Base-by-base conservation (phyloP, 2,797 vertebrate genomes). In the Anabas testudineus region DNA sequence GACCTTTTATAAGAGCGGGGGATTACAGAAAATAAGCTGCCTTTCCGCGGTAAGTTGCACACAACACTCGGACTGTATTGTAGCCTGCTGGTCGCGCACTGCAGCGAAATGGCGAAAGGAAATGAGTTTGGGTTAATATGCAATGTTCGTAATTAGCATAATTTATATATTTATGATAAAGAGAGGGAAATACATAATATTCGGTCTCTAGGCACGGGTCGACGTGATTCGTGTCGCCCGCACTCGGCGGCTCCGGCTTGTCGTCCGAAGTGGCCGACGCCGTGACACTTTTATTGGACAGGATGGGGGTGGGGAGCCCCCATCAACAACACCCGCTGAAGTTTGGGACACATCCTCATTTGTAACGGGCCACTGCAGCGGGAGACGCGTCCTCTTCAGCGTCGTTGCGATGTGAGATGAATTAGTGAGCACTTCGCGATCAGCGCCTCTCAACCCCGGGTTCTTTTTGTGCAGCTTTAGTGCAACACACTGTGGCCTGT, bases 161-260 rank as follows among this genome's bases (percentile, higher is more conserved):
- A 97, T 97, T 98, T 98, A 98, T 98, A 97, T 97, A 98, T 98
- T 98, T 98, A 98, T 98, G 97, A 97, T 97, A 97, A 97, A 95
- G 95, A 96, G 95, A 94, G 83, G 88, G 87, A 91, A 91, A 94
- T 89, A 85, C 90, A 91, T 93, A 90, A 92, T 91, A 90, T 85
- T 83, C 71, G 55, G 82, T 85, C 83, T 90, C 80, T 72, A 71
- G 83, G 87, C 90, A 57, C 83, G 82, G 81, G 72, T 85, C 67
- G 78, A 56, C 83, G 60, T 57, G 78, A 15, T 78, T 71, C 74
- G 56, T 70, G 83, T 83, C 71, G 83, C 76, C 61, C 21, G 75
- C 43, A 47, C 81, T 74, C 18, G 64, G 69, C 56, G 85, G 60
- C 34, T 60, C 13, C 42, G 56, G 81, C 67, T 76, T 55, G 82